Base-by-base conservation (phyloP, 2,797 vertebrate genomes). In the Eupleurogrammus muticus region DNA sequence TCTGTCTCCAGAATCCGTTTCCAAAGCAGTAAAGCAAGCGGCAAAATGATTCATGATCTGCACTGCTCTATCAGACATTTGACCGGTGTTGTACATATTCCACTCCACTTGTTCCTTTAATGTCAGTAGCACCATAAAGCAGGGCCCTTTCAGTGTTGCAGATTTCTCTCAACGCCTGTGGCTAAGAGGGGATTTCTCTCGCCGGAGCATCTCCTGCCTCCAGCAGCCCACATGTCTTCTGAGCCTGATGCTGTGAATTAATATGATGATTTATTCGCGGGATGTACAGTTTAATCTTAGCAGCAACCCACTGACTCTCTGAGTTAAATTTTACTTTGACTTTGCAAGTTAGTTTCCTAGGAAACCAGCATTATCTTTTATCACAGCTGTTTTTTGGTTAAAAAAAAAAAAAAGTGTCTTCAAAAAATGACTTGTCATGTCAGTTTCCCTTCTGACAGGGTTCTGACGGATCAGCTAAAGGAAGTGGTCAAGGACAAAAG, bases 91-190 rank as follows among this genome's bases (percentile, higher is more conserved):
- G 53, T 49, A 35, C 66, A 61, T 72, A 66, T 81, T 87, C 71
- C 79, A 70, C 79, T 79, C 48, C 28, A 75, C 55, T 76, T 73
- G 62, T 49, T 87, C 57, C 53, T 83, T 85, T 79, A 89, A 85
- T 69, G 80, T 83, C 75, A 89, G 59, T 7, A 44, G 64, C 44
- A 73, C 50, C 62, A 73, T 73, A 81, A 86, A 85, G 60, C 21
- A 69, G 49, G 36, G 44, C 38, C 60, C 52, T 64, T 85, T 79
- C 50, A 70, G 10, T 4, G 56, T 11, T 75, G 67, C 61, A 66
- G 62, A 54, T 52, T 73, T 73, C 11, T 50, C 72, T 77, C 17
- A 38, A 12, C 38, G 70, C 77, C 70, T 32, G 64, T 69, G 70
- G 75, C 68, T 36, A 56, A n/a, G 17, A 70, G 58, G 71, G 47